A percentile compares a stretch with the other conserved stretches of the same genome.
phyloP scores from a whole-genome alignment of 2,797 vertebrate genomes.

The Amphiprion clarkii region DNA sequence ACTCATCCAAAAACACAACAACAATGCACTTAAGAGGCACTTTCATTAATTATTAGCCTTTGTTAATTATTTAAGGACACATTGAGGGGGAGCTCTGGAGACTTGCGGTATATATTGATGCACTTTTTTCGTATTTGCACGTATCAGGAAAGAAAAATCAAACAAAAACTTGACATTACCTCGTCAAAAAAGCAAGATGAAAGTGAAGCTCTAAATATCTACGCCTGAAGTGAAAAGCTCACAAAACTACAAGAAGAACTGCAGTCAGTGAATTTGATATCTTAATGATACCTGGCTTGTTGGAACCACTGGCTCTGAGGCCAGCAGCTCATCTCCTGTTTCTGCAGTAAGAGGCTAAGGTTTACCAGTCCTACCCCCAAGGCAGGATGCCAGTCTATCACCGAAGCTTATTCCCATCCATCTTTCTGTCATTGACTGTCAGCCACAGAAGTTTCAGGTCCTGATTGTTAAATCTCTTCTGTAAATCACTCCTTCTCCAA shows the following conservation, averaged over 20 bases:
- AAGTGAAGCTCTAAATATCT: constrained; percentile 1
- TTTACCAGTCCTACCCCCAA: constrained; percentile 36
- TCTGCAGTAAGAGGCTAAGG: constrained; percentile 34
- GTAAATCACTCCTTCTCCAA: constrained; percentile 15
- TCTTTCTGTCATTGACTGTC: constrained; percentile 43
- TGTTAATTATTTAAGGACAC: too few species aligned
- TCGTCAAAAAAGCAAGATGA: background rate
- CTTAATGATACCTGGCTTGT: constrained; percentile 40
- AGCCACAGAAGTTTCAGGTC: constrained; percentile 17
- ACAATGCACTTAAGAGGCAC: too few species aligned
- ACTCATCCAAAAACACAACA: background rate
- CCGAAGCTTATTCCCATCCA: constrained; percentile 49
- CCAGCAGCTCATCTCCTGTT: constrained; percentile 54
- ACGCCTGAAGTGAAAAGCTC: constrained; percentile 5
- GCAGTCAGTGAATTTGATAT: constrained; percentile 44
- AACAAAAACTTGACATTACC: background rate
- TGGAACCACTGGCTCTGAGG: constrained; percentile 30
- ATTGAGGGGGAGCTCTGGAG: too few species aligned
- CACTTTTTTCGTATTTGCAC: too few species aligned
- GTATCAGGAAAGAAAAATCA: too few species aligned
- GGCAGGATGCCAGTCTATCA: constrained; percentile 54
- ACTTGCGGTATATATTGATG: too few species aligned
- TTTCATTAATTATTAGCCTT: background rate
- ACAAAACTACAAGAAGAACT: background rate
- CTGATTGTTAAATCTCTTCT: constrained; percentile 30